A percentile compares a stretch with the other conserved stretches of the same genome.
phyloP scores from a whole-genome alignment of 2,888 invertebrate genomes.

The Pteria penguin region DNA sequence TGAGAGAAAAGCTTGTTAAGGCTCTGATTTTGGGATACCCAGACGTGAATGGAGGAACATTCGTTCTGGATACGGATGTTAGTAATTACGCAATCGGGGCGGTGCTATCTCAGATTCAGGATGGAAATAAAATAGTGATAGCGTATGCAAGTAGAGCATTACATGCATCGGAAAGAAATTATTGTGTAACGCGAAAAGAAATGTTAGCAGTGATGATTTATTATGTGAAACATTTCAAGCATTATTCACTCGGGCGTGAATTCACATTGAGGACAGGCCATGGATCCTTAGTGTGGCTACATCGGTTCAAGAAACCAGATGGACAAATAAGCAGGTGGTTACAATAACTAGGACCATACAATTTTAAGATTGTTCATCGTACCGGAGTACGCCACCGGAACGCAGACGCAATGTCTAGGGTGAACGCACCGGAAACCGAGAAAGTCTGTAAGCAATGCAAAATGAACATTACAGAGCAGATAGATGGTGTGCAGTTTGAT shows the following conservation, averaged over 20 bases:
- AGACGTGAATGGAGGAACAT: neutral
- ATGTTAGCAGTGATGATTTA: conserved; percentile 30
- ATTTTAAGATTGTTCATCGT: too few species aligned
- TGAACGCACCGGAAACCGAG: too few species aligned
- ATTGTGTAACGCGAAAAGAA: conserved; percentile 34
- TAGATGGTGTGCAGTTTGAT: neutral
- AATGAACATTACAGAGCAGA: neutral
- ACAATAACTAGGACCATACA: too few species aligned
- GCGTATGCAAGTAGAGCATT: conserved; percentile 30
- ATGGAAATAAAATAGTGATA: conserved; percentile 46
- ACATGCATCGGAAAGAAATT: neutral
- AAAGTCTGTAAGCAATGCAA: conserved; percentile 10
- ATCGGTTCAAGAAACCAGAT: neutral
- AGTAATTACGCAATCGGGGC: conserved; percentile 42
- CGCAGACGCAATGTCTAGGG: neutral
- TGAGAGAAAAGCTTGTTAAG: conserved; percentile 30
- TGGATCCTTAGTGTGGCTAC: conserved; percentile 5
- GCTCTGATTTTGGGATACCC: neutral
- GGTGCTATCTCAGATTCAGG: conserved; percentile 38
- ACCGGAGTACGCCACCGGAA: neutral
- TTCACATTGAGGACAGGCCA: too few species aligned
- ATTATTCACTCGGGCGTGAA: too few species aligned
- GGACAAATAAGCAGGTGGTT: too few species aligned
- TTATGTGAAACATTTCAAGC: too few species aligned
- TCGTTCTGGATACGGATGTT: conserved; percentile 44